Conservation (phyloP, 2,888 invertebrate species). For the Pelosia muscerda region DNA sequence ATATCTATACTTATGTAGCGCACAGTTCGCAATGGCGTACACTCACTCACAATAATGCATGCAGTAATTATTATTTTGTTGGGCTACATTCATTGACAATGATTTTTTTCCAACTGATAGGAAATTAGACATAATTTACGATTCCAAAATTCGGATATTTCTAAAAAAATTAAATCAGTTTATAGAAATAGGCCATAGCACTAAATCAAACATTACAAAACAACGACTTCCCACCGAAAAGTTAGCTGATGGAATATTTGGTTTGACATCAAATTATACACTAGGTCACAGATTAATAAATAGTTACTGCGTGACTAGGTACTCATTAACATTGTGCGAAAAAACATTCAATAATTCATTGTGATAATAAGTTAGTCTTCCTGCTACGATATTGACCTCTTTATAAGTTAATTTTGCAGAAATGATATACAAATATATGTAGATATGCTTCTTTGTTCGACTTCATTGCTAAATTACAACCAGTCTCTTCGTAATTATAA, state of each 20-base stretch:
- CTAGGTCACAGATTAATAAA: no score
- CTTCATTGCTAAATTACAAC: not conserved
- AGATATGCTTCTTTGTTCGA: not conserved
- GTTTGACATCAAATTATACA: slow-evolving; percentile 32
- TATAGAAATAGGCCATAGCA: slow-evolving; percentile 46
- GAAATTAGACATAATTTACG: no score
- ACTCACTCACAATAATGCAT: slow-evolving; percentile 35
- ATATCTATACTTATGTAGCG: slow-evolving; percentile 64
- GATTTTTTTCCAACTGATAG: no score
- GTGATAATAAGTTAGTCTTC: slow-evolving; percentile 37
- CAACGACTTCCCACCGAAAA: slow-evolving; percentile 20
- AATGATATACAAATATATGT: not conserved
- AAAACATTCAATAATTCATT: slow-evolving; percentile 40
- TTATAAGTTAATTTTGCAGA: slow-evolving; percentile 30
- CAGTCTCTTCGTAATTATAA: no score
- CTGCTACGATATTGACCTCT: slow-evolving; percentile 41
- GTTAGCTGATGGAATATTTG: slow-evolving; percentile 28
- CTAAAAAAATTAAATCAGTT: no score
- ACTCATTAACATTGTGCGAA: slow-evolving; percentile 44
- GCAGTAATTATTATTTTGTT: not conserved
- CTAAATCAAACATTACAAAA: slow-evolving; percentile 48
- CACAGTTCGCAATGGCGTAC: slow-evolving; percentile 48
- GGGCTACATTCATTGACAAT: not conserved
- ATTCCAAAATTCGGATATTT: no score
- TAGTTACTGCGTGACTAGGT: no score